Percentiles rank a stretch among this genome's conserved stretches.
These are phyloP conservation scores for Perca schrenkii DNA, from an alignment of 2,113 vertebrate species.

Conservation along the genomic window DNA sequence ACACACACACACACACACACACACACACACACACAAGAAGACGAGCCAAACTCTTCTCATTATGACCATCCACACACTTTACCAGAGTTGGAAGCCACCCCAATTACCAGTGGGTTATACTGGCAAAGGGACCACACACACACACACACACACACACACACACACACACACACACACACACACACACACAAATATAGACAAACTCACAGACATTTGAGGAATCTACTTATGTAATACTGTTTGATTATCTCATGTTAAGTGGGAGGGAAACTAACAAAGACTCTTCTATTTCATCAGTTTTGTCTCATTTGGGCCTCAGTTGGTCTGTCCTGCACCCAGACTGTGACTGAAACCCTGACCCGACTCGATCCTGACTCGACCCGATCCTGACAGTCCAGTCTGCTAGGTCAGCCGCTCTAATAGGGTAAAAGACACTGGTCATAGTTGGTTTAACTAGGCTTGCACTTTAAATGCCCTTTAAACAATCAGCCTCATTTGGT, in stretches of 20 bases:
- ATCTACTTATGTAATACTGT: slow-evolving; percentile 58
- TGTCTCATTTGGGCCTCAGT: slow-evolving; percentile 26
- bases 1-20: slow-evolving; percentile 38
- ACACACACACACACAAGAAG: not conserved
- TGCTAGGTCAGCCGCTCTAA: slow-evolving; percentile 37
- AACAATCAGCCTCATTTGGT: not conserved
- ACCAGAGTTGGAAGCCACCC: slow-evolving; percentile 62
- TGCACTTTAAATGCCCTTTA: not conserved
- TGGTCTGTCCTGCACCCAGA: slow-evolving; percentile 29
- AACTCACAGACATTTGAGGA: slow-evolving; percentile 22
- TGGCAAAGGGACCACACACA: slow-evolving; percentile 43
- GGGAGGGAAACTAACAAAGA: slow-evolving; percentile 58
- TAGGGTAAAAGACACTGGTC: slow-evolving; percentile 7
- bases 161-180: slow-evolving; percentile 19
- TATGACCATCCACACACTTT: slow-evolving; percentile 56
- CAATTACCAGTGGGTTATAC: slow-evolving; percentile 50
- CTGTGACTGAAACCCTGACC: slow-evolving; percentile 10
- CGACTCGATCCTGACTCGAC: not conserved
- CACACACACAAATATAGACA: slow-evolving; percentile 23
- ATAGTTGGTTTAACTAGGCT: not conserved
- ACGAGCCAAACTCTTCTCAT: slow-evolving; percentile 48
- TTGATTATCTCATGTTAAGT: slow-evolving; percentile 46
- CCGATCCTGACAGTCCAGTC: slow-evolving; percentile 10
- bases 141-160: slow-evolving; percentile 8
- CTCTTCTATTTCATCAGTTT: slow-evolving; percentile 44